Evolutionary conservation across 2,888 invertebrate genomes (phyloP).

Genomic region (Aromia moschata): DNA sequence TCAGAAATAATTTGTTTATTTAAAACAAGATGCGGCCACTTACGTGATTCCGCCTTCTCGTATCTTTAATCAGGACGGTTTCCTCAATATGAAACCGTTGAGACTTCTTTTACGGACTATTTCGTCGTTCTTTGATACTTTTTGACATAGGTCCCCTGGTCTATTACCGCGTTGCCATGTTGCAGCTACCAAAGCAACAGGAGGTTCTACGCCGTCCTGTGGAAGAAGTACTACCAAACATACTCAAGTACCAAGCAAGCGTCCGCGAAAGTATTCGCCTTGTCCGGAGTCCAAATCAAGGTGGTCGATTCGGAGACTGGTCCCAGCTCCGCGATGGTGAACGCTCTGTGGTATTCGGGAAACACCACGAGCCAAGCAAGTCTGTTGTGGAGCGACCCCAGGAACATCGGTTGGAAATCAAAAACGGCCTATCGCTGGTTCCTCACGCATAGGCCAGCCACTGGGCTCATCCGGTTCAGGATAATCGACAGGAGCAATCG

Average conservation of each 20-base stretch:
- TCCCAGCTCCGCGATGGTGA: slow-evolving; percentile 88
- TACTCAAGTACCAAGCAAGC: neutral
- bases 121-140: too few relatives aligned
- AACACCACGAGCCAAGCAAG: slow-evolving; percentile 83
- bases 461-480: slow-evolving; percentile 90
- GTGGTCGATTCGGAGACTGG: slow-evolving; percentile 90
- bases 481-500: slow-evolving; percentile 81
- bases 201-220: slow-evolving; percentile 96
- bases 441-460: slow-evolving; percentile 86
- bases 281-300: slow-evolving; percentile 93
- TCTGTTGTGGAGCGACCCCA: slow-evolving; percentile 90
- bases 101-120: too few relatives aligned
- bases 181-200: slow-evolving; percentile 87
- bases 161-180: too few relatives aligned
- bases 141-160: too few relatives aligned
- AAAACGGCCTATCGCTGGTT: slow-evolving; percentile 94
- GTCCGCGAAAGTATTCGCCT: slow-evolving; percentile 82
- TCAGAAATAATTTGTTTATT: too few relatives aligned
- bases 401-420: slow-evolving; percentile 92
- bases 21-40: too few relatives aligned
- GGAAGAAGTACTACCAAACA: slow-evolving; percentile 79
- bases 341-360: slow-evolving; percentile 94
- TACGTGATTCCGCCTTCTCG: too few relatives aligned
- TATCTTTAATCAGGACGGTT: too few relatives aligned
- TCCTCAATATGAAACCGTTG: too few relatives aligned